Percentiles rank a stretch among this genome's conserved stretches.
Evolutionary conservation across 2,113 vertebrate species (phyloP).

Genomic region (Ceuthmochares aereus): DNA sequence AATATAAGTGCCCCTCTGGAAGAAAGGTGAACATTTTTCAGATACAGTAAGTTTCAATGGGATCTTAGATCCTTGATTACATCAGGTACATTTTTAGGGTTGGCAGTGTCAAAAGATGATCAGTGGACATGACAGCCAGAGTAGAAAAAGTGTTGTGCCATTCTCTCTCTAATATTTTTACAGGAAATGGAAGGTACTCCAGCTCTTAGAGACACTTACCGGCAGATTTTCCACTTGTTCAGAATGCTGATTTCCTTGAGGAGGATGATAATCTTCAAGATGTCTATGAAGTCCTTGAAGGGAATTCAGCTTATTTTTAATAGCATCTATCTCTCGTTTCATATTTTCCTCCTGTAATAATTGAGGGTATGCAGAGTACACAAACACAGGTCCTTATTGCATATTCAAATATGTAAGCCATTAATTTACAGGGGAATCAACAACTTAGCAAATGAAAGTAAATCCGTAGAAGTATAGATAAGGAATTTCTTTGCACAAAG

Average conservation of each 20-base stretch:
- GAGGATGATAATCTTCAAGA: constrained; percentile 62
- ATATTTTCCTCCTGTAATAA: constrained; percentile 75
- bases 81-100: not conserved
- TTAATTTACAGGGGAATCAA: not conserved
- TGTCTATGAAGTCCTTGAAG: constrained; percentile 68
- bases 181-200: not conserved
- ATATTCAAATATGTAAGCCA: not conserved
- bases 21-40: not conserved
- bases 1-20: not conserved
- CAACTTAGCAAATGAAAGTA: not conserved
- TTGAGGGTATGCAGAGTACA: constrained; percentile 22
- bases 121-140: not conserved
- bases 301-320: constrained; percentile 74
- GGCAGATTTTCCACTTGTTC: constrained; percentile 53
- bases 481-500: not conserved
- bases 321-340: constrained; percentile 64
- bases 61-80: not conserved
- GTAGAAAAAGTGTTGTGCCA: too few species aligned
- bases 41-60: not conserved
- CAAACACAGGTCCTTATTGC: not conserved
- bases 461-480: not conserved
- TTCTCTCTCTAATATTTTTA: not conserved
- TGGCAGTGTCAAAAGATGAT: not conserved
- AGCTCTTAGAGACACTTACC: constrained; percentile 53
- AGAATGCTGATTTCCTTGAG: constrained; percentile 40